phyloP scores from a whole-genome alignment of 2,797 vertebrate genomes.

The Iguana delicatissima region DNA sequence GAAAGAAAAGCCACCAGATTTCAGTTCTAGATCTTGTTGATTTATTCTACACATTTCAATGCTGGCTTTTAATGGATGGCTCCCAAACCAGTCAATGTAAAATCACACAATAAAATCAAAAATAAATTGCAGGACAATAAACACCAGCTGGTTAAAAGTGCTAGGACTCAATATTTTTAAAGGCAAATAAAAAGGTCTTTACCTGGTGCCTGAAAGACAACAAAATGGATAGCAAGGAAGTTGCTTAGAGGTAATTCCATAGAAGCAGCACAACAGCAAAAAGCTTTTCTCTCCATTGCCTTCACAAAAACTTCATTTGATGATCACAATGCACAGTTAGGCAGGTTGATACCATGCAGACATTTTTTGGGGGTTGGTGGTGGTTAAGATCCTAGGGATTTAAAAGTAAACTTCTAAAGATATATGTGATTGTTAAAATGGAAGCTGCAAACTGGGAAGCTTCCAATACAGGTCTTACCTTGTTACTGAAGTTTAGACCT shows the following conservation, averaged over 20 bases:
- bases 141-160: background rate
- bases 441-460: background rate
- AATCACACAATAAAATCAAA: background rate
- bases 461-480: background rate
- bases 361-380: no score
- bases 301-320: background rate
- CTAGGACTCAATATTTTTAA: background rate
- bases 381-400: background rate
- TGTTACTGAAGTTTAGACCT: no score
- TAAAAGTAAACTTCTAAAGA: background rate
- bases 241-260: background rate
- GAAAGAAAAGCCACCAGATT: conserved; percentile 18
- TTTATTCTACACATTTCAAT: background rate
- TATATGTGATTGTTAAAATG: background rate
- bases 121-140: background rate
- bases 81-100: background rate
- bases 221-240: background rate
- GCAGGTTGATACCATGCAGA: background rate
- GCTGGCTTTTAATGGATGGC: background rate
- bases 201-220: no score
- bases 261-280: background rate
- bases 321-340: background rate
- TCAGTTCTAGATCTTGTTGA: background rate
- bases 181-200: background rate
- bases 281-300: background rate